These are phyloP conservation scores for Apeltes quadracus DNA, from an alignment of 2,113 vertebrate species.

Conservation along the genomic window DNA sequence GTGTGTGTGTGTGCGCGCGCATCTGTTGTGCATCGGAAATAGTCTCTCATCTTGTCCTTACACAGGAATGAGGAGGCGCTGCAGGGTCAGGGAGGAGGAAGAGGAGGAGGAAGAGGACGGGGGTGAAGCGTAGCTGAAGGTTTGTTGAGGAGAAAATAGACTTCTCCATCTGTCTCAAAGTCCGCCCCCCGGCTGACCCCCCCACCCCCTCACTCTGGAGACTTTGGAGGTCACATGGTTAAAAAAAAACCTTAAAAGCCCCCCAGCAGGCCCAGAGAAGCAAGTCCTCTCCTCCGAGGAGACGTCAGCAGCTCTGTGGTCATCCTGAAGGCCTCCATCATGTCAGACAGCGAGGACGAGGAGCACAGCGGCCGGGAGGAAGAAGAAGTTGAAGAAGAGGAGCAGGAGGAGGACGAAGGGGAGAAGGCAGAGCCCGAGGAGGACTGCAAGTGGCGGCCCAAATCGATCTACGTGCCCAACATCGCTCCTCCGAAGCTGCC, in stretches of 20 bases:
- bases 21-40: conserved; percentile 71
- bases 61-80: conserved; percentile 76
- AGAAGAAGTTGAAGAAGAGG: conserved; percentile 17
- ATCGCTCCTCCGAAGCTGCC: conserved; percentile 94
- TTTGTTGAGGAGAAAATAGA: conserved; percentile 81
- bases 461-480: conserved; percentile 87
- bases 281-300: conserved; percentile 27
- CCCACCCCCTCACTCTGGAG: conserved; percentile 48
- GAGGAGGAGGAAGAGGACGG: conserved; percentile 4
- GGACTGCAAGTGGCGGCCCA: conserved; percentile 83
- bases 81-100: conserved; percentile 56
- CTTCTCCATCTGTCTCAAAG: conserved; percentile 76
- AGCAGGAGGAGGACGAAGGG: background rate
- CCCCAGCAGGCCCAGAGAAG: background rate
- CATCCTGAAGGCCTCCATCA: conserved; percentile 51
- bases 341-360: conserved; percentile 80
- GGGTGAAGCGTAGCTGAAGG: conserved; percentile 49
- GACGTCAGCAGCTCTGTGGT: conserved; percentile 45
- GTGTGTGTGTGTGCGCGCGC: conserved; percentile 71
- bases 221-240: conserved; percentile 72
- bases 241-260: conserved; percentile 66
- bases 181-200: conserved; percentile 61
- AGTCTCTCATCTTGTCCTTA: conserved; percentile 76
- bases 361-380: conserved; percentile 57
- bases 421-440: conserved; percentile 54